Percentiles rank a stretch among this genome's conserved stretches.
Evolutionary conservation across 2,888 invertebrate genomes (phyloP).

Genomic region (Drosophila trichaetosa): DNA sequence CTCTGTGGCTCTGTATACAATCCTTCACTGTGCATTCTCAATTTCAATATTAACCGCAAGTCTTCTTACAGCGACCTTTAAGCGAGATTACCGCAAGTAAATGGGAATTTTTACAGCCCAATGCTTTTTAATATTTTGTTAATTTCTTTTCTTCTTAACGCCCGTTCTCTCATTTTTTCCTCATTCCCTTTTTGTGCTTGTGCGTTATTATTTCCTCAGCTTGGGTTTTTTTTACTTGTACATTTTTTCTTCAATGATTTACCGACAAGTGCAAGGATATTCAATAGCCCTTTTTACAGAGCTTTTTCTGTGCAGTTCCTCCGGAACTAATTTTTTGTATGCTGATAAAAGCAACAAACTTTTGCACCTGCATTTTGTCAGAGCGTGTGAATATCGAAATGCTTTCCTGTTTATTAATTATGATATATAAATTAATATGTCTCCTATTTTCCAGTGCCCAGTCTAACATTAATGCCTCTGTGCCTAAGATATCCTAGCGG

Average conservation of each 20-base stretch:
- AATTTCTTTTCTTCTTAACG: constrained; percentile 41
- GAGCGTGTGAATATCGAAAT: constrained; percentile 67
- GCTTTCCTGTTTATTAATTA: constrained; percentile 38
- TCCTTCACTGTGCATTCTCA: constrained; percentile 15
- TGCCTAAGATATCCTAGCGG: constrained; percentile 60
- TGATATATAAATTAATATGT: not conserved
- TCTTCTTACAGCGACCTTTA: constrained; percentile 67
- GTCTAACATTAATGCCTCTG: constrained; percentile 63
- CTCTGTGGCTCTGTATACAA: not conserved
- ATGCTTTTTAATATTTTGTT: constrained; percentile 78
- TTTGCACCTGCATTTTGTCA: constrained; percentile 61
- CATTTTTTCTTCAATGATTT: constrained; percentile 60
- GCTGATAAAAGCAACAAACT: not conserved
- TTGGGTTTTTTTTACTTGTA: constrained; percentile 9
- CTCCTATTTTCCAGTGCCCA: constrained; percentile 49
- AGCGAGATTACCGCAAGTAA: constrained; percentile 77
- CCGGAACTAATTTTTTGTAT: constrained; percentile 71
- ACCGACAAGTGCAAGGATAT: constrained; percentile 64
- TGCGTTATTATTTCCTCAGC: constrained; percentile 37
- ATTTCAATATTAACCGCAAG: constrained; percentile 50
- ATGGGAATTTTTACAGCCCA: constrained; percentile 76
- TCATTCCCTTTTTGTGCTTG: constrained; percentile 23
- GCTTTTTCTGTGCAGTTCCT: constrained; percentile 69
- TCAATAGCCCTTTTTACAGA: constrained; percentile 55
- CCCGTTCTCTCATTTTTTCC: constrained; percentile 8